A percentile compares a stretch with the other conserved stretches of the same genome.
These are phyloP conservation scores for Drosophila baimaii DNA, from an alignment of 1,140 invertebrate species.

Conservation along the genomic window DNA sequence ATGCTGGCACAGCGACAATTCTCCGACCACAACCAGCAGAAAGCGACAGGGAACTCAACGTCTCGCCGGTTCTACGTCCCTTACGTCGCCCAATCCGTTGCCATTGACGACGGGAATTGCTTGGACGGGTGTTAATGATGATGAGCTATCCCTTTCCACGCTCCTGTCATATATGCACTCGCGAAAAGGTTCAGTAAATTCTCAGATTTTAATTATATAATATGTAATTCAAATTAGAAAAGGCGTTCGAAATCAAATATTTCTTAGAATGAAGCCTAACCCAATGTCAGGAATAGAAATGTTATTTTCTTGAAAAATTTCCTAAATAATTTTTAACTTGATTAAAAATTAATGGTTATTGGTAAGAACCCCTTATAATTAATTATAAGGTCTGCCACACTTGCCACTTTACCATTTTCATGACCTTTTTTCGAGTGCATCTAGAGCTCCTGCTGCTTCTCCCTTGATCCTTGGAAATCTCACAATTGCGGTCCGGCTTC, in stretches of 20 bases:
- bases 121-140: conserved; percentile 77
- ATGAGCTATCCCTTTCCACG: conserved; percentile 56
- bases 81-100: conserved; percentile 5
- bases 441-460: not conserved
- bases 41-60: conserved; percentile 8
- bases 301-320: too few species aligned
- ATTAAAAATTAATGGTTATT: not conserved
- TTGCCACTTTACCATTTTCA: not conserved
- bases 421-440: not conserved
- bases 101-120: conserved; percentile 55
- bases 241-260: not conserved
- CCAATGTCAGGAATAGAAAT: not conserved
- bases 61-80: conserved; percentile 4
- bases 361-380: too few species aligned
- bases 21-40: conserved; percentile 42
- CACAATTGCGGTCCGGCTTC: conserved; percentile 41
- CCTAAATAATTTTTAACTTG: too few species aligned
- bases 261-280: not conserved
- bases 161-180: conserved; percentile 34
- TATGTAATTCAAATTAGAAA: not conserved
- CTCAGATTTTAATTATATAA: not conserved
- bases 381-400: too few species aligned
- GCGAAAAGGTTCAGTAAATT: not conserved
- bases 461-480: conserved; percentile 25
- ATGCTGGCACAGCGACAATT: conserved; percentile 76